Percentiles rank a stretch among this genome's conserved stretches.
Evolutionary conservation across 1,140 invertebrate species (phyloP).

Genomic region (Lordiphosa mommai): DNA sequence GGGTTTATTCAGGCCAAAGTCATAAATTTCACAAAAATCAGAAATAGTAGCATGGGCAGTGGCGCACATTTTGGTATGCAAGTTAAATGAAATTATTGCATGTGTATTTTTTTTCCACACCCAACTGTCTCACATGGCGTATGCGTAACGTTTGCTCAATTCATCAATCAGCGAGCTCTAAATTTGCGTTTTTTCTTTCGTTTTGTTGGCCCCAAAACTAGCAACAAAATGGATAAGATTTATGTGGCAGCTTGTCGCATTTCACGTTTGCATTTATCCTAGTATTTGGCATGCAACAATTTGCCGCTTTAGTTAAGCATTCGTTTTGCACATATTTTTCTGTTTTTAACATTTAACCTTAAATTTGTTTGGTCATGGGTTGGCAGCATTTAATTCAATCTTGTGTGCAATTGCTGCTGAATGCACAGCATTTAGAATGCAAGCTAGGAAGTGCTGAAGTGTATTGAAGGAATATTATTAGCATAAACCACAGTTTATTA

Average conservation of each 20-base stretch:
- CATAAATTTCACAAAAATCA: conserved; percentile 60
- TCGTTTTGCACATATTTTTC: conserved; percentile 28
- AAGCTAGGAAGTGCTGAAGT: no score
- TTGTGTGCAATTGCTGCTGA: conserved; percentile 5
- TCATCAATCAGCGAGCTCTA: conserved; percentile 57
- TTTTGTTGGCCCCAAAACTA: conserved; percentile 23
- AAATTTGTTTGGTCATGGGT: conserved; percentile 14
- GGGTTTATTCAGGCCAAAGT: conserved; percentile 54
- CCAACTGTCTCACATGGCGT: conserved; percentile 38
- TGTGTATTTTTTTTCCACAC: conserved; percentile 3
- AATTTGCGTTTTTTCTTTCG: conserved; percentile 40
- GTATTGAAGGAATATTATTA: no score
- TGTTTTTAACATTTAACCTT: conserved; percentile 26
- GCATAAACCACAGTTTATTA: no score
- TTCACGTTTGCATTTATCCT: not conserved
- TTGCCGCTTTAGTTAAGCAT: conserved; percentile 12
- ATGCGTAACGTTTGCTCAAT: conserved; percentile 54
- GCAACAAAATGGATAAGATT: conserved; percentile 54
- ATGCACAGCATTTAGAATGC: no score
- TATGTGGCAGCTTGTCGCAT: conserved; percentile 37
- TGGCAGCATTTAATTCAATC: conserved; percentile 39
- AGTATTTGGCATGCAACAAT: conserved; percentile 3
- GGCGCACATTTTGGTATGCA: conserved; percentile 51
- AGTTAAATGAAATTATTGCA: conserved; percentile 74
- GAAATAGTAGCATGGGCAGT: not conserved